These are phyloP conservation scores for Deilephila porcellus DNA, from an alignment of 2,888 invertebrate genomes.

Conservation along the genomic window DNA sequence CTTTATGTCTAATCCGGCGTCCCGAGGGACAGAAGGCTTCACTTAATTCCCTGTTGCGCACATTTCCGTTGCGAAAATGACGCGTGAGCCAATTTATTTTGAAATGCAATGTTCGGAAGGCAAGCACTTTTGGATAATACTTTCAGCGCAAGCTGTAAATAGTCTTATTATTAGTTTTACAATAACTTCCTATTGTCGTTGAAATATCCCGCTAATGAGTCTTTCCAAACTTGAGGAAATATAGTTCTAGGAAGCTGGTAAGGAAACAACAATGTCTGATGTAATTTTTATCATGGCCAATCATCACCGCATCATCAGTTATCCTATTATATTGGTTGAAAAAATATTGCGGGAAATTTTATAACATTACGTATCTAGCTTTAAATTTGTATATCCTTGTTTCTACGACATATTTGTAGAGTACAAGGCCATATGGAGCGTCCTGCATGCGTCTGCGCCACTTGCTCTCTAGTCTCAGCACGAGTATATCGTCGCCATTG, in stretches of 20 bases:
- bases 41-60: background rate
- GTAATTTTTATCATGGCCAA: conserved; percentile 10
- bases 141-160: background rate
- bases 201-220: background rate
- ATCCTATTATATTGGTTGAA: background rate
- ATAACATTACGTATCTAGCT: background rate
- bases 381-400: background rate
- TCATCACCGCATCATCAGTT: background rate
- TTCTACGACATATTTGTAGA: background rate
- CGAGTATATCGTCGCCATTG: background rate
- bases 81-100: background rate
- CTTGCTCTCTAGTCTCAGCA: background rate
- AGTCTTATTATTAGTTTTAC: no score
- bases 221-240: background rate
- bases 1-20: background rate
- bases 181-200: no score
- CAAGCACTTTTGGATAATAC: background rate
- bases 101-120: background rate
- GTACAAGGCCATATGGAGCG: background rate
- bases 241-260: background rate
- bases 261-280: conserved; percentile 13
- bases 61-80: background rate
- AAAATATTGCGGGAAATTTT: background rate
- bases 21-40: background rate
- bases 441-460: background rate